Evolutionary conservation across 2,797 vertebrate species (phyloP), one percentile per base, ranked within the genome.

Genomic region (Knipowitschia caucasica): DNA sequence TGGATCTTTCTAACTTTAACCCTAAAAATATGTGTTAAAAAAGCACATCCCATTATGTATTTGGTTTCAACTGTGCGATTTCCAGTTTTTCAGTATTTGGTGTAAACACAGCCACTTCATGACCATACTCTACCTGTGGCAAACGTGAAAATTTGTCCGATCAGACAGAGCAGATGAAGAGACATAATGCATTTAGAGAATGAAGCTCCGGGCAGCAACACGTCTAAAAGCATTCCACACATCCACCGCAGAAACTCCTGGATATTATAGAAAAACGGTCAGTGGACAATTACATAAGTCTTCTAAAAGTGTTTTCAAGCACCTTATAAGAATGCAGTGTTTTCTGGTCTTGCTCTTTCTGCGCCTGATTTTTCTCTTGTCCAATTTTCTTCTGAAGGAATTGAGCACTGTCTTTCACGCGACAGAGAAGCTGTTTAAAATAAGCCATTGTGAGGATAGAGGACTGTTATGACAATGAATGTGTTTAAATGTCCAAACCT

Each of bases 191-290:
- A 93, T 51, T 92, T 94, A 53, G 94, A 90, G 69, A 95, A 96
- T 1, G 94, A 98, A 17, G 93, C 94, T 55, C 95, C 95, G 2
- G 94, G 92, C 75, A 93, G 89, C 31, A 99, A 62, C 4, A 89
- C 86, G 54, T 91, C 91, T 68, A 98, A 92, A 53, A 98, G 92
- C 36, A 54, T 89, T 71, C 76, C 86, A 74, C 92, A 93, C 47
- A 96, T 30, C 79, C 94, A 93, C 50, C 69, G 74, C 77, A 99
- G 82, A 71, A 99, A 98, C 73, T 86, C 91, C 96, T 98, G 15
- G 64, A 56, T 24, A 15, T 68, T 26, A 67, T 3, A 0, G 50
- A 23, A 33, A 40, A 21, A 21, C 11, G 14, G 39, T 10, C 18
- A 39, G 3, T 18, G 2, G 34, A 5, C n/a, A 17, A 23, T 23